A percentile compares a stretch with the other conserved stretches of the same genome.
These are phyloP conservation scores for Leucoptera coffeella DNA, from an alignment of 2,888 invertebrate species.

Conservation along the genomic window DNA sequence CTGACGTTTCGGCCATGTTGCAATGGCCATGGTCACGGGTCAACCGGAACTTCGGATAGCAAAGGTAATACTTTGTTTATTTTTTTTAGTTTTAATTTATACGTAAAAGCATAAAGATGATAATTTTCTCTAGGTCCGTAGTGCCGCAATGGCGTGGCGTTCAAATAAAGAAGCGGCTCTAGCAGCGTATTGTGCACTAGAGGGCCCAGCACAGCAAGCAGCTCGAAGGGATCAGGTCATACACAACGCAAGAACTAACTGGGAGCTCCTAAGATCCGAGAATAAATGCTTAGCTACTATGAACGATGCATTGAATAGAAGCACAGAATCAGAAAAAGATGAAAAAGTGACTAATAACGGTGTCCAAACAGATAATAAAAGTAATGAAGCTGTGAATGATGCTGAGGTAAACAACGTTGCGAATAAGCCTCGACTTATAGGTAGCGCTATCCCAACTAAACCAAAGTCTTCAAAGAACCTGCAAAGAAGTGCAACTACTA, in stretches of 20 bases:
- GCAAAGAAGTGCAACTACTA: slow-evolving; percentile 39
- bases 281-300: slow-evolving; percentile 45
- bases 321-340: not conserved
- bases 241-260: slow-evolving; percentile 80
- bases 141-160: slow-evolving; percentile 75
- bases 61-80: too few relatives aligned
- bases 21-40: too few relatives aligned
- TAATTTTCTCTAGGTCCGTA: slow-evolving; percentile 51
- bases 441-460: slow-evolving; percentile 11
- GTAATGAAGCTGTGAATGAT: slow-evolving; percentile 19
- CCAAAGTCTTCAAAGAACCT: slow-evolving; percentile 19
- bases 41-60: too few relatives aligned
- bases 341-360: slow-evolving; percentile 9
- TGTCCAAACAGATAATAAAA: slow-evolving; percentile 17
- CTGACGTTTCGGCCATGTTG: too few relatives aligned
- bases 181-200: slow-evolving; percentile 59
- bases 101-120: too few relatives aligned
- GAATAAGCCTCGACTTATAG: not conserved
- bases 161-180: slow-evolving; percentile 69
- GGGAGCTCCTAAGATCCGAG: slow-evolving; percentile 72
- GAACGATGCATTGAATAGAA: not conserved
- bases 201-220: slow-evolving; percentile 45
- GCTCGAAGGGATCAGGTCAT: slow-evolving; percentile 77
- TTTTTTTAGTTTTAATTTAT: too few relatives aligned
- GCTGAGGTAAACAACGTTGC: slow-evolving; percentile 12